A percentile compares a stretch with the other conserved stretches of the same genome.
These are phyloP conservation scores for Peromyscus eremicus DNA, from an alignment of 2,797 vertebrate species.

Conservation along the genomic window DNA sequence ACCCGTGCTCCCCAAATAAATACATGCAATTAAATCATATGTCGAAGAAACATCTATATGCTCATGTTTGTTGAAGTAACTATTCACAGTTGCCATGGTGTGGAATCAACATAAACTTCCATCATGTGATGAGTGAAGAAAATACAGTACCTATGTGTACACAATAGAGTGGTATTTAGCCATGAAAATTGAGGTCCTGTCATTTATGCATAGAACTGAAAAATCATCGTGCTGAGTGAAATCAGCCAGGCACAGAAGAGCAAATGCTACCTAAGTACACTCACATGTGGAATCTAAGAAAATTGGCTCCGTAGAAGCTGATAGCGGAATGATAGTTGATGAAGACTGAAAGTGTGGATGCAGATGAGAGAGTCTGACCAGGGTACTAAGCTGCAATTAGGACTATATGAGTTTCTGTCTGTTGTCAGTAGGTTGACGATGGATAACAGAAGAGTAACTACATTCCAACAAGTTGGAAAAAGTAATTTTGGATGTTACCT, in stretches of 20 bases:
- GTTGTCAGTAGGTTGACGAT: not conserved
- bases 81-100: not conserved
- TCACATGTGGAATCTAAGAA: not conserved
- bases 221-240: not conserved
- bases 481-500: not conserved
- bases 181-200: not conserved
- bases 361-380: not conserved
- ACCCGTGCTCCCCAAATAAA: not conserved
- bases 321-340: too few species aligned
- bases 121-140: not conserved
- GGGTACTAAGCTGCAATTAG: not conserved
- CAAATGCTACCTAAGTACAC: too few species aligned
- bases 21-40: not conserved
- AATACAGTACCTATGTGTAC: not conserved
- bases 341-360: not conserved
- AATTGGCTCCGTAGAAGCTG: not conserved
- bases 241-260: not conserved
- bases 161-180: not conserved
- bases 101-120: not conserved
- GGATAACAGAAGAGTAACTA: not conserved
- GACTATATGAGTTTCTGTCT: not conserved
- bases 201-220: not conserved
- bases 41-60: not conserved
- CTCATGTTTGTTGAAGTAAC: not conserved
- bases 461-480: not conserved